Percentiles rank a stretch among this genome's conserved stretches.
Evolutionary conservation across 2,113 vertebrate species (phyloP).

Genomic region (Anseranas semipalmata): DNA sequence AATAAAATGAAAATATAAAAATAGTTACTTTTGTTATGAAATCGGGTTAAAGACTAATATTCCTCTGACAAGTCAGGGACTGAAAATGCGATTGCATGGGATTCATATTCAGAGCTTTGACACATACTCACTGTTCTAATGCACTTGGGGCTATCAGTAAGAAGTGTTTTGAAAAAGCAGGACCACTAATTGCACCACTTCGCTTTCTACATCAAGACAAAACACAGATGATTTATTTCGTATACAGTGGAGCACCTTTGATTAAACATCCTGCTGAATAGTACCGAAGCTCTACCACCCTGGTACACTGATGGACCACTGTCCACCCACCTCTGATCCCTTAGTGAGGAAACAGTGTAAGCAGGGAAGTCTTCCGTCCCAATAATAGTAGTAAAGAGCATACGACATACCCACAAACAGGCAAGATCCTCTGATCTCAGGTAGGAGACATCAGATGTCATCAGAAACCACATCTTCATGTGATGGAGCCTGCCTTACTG

Average conservation of each 20-base stretch:
- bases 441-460: background rate
- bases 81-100: background rate
- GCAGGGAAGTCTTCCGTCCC: background rate
- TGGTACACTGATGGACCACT: background rate
- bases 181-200: background rate
- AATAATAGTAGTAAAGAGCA: too few relatives aligned
- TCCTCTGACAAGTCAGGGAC: background rate
- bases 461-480: background rate
- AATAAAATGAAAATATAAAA: background rate
- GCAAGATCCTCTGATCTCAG: background rate
- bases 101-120: background rate
- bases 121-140: background rate
- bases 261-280: background rate
- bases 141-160: background rate
- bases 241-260: background rate
- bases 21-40: background rate
- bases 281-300: background rate
- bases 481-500: background rate
- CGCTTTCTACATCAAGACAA: background rate
- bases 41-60: background rate
- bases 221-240: background rate
- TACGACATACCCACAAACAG: accelerated
- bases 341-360: background rate
- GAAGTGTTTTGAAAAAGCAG: background rate
- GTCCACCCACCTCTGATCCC: background rate